phyloP scores from a whole-genome alignment of 2,888 invertebrate genomes.

The Nysson spinosus region DNA sequence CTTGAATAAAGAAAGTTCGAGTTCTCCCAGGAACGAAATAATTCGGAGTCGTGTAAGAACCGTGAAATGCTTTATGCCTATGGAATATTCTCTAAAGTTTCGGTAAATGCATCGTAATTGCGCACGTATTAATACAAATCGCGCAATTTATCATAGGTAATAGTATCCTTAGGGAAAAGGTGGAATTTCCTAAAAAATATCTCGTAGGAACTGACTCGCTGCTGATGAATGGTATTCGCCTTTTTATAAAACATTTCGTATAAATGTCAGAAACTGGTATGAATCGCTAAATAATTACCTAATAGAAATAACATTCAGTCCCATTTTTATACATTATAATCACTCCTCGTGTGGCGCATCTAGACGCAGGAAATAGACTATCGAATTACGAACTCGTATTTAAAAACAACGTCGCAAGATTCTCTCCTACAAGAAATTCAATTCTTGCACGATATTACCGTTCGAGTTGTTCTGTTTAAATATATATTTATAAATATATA shows the following conservation, averaged over 20 bases:
- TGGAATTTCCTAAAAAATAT: slow-evolving; percentile 60
- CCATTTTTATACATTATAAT: slow-evolving; percentile 61
- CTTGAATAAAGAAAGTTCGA: slow-evolving; percentile 10
- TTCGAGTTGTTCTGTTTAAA: slow-evolving; percentile 37
- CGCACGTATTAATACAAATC: slow-evolving; percentile 13
- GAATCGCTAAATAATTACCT: slow-evolving; percentile 63
- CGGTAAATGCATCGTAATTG: slow-evolving; percentile 32
- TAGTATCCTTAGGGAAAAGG: slow-evolving; percentile 47
- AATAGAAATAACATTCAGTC: slow-evolving; percentile 68
- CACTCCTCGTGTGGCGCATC: slow-evolving; percentile 46
- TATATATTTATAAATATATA: slow-evolving; percentile 58
- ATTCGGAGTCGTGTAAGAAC: slow-evolving; percentile 24
- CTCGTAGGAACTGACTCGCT: slow-evolving; percentile 66
- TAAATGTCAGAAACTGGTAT: slow-evolving; percentile 65
- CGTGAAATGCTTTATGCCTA: slow-evolving; percentile 42
- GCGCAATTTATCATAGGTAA: slow-evolving; percentile 25
- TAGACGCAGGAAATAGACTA: slow-evolving; percentile 60
- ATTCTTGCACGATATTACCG: slow-evolving; percentile 38
- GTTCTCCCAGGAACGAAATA: slow-evolving; percentile 36
- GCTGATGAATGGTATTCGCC: slow-evolving; percentile 54
- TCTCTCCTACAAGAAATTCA: slow-evolving; percentile 49
- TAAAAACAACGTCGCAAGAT: slow-evolving; percentile 50
- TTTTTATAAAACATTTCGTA: slow-evolving; percentile 65
- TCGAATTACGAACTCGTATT: slow-evolving; percentile 58
- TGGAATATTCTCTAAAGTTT: slow-evolving; percentile 40